phyloP scores from a whole-genome alignment of 1,140 invertebrate genomes.

The Eubasilissa regina region DNA sequence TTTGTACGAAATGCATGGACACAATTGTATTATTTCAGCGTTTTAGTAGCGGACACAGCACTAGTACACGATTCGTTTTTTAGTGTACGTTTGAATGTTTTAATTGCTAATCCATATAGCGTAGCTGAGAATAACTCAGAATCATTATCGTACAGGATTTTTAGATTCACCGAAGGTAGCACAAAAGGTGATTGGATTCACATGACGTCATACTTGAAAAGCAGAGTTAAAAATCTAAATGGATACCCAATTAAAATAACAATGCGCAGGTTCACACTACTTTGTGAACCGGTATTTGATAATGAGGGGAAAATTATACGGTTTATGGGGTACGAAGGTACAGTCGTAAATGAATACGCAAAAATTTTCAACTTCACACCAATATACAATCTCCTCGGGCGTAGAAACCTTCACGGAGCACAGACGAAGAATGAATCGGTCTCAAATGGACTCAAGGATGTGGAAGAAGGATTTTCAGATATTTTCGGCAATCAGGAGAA shows the following conservation, averaged over 20 bases:
- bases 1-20: slow-evolving; percentile 17
- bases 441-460: slow-evolving; percentile 13
- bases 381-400: slow-evolving; percentile 35
- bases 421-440: slow-evolving; percentile 20
- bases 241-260: slow-evolving; percentile 48
- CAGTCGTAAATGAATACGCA: slow-evolving; percentile 43
- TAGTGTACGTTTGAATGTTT: neutral
- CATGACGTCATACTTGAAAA: neutral
- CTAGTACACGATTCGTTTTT: neutral
- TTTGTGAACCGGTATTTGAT: slow-evolving; percentile 37
- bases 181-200: neutral
- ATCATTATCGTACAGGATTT: neutral
- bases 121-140: neutral
- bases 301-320: slow-evolving; percentile 27
- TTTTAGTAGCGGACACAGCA: neutral
- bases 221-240: slow-evolving; percentile 36
- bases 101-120: slow-evolving; percentile 8
- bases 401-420: slow-evolving; percentile 27
- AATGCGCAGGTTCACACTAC: slow-evolving; percentile 42
- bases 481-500: slow-evolving; percentile 49
- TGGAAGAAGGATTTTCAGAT: slow-evolving; percentile 45
- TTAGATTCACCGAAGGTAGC: slow-evolving; percentile 1
- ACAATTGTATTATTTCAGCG: slow-evolving; percentile 8
- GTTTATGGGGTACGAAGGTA: slow-evolving; percentile 43
- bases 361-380: slow-evolving; percentile 52